Conservation (phyloP, 2,888 invertebrate species). For the Scaptodrosophila latifasciaeformis region DNA sequence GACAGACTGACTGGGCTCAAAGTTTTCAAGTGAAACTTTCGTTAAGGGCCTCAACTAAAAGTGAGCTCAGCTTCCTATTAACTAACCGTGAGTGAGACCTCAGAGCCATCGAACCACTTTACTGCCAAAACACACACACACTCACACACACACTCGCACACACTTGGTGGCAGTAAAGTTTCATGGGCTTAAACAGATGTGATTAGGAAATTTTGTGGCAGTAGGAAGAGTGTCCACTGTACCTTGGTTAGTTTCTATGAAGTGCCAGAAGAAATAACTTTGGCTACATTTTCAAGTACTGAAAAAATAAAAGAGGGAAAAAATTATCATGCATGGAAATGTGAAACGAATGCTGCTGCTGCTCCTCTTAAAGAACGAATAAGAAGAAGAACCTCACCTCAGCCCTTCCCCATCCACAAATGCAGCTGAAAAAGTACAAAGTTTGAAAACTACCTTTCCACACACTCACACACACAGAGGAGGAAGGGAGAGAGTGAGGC, state of each 20-base stretch:
- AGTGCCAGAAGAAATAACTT: constrained; percentile 64
- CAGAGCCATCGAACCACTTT: constrained; percentile 36
- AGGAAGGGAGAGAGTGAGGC: background rate
- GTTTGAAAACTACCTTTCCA: constrained; percentile 39
- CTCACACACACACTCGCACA: constrained; percentile 16
- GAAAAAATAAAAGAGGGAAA: constrained; percentile 30
- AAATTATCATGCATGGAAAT: constrained; percentile 13
- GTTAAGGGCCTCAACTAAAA: constrained; percentile 4
- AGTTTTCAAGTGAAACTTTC: background rate
- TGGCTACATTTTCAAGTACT: constrained; percentile 51
- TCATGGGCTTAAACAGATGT: too few relatives aligned
- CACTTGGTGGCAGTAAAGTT: constrained; percentile 17
- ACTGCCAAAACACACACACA: constrained; percentile 9
- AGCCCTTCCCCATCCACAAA: constrained; percentile 19
- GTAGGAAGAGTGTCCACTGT: too few relatives aligned
- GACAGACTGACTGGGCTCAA: too few relatives aligned
- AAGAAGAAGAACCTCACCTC: constrained; percentile 1
- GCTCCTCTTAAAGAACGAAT: constrained; percentile 10
- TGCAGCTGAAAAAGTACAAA: constrained; percentile 49
- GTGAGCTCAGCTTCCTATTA: constrained; percentile 31
- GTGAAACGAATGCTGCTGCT: constrained; percentile 37
- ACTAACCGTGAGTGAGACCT: constrained; percentile 29
- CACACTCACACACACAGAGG: constrained; percentile 16
- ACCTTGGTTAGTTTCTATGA: too few relatives aligned
- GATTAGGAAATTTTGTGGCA: too few relatives aligned